Evolutionary conservation across 2,888 invertebrate species (phyloP), one percentile per base, ranked within the genome.

Genomic region (Cylloceria caligata): DNA sequence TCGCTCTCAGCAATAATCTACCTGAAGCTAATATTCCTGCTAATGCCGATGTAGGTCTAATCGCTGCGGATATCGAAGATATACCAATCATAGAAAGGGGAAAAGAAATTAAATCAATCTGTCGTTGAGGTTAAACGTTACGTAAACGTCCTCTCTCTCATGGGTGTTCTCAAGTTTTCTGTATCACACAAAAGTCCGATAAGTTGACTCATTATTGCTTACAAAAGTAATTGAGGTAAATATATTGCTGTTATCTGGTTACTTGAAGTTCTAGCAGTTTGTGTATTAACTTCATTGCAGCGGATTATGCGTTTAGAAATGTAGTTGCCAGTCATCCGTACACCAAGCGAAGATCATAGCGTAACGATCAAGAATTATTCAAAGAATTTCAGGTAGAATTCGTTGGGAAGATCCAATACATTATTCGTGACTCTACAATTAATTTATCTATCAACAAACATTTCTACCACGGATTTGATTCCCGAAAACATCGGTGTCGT

Each of bases 41-140:
- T 16, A 34, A 78, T 36, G 74, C 47, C 36, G 30, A 2, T 27
- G 16, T 39, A 7, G 62, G 4, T 11, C 55, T 30, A 9, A 5
- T n/a, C n/a, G n/a, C 47, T 57, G 36, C 55, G 45, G 81, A 76
- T 71, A 76, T 64, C 68, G 68, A 62, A 45, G 68, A 57, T 62
- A 73, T 52, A 72, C n/a, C 16, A 55, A 55, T 13, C 62, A 64
- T 52, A 55, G 69, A 78, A 69, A 64, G 73, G 77, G 47, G 34
- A 77, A n/a, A 72, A 72, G 30, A 68, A 77, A 81, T 81, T 76
- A 45, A 76, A 72, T 72, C 45, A 24, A 49, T 52, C 34, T 19
- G 62, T 45, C 62, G 16, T 52, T 42, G 77, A 77, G 62, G 73
- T 73, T 73, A 68, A 55, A 55, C 49, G 19, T 77, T 81, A 62